A percentile compares a stretch with the other conserved stretches of the same genome.
Evolutionary conservation across 2,113 vertebrate species (phyloP).

Genomic region (Caloenas nicobarica): DNA sequence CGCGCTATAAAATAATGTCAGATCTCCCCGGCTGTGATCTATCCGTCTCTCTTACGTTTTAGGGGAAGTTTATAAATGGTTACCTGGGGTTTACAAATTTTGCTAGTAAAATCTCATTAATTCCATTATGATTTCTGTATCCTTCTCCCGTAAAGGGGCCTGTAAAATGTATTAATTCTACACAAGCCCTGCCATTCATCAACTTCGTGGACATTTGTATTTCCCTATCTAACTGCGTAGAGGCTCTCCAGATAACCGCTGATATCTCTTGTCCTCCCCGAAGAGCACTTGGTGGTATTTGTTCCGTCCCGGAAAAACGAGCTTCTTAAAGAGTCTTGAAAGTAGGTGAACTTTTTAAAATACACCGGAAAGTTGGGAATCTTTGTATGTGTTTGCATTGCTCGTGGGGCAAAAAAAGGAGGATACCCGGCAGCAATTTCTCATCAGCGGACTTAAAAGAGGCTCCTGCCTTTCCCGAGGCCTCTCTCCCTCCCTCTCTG

Average conservation of each 20-base stretch:
- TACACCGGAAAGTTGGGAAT: not conserved
- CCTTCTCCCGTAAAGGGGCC: constrained; percentile 26
- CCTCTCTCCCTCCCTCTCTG: constrained; percentile 2
- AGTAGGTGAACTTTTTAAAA: not conserved
- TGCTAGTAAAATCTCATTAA: constrained; percentile 47
- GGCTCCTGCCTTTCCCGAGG: constrained; percentile 33
- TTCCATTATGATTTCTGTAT: constrained; percentile 48
- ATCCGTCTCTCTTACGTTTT: not conserved
- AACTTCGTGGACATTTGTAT: not conserved
- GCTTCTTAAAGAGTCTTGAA: not conserved
- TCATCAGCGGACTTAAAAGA: constrained; percentile 9
- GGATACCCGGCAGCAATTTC: not conserved
- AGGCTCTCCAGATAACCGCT: constrained; percentile 33
- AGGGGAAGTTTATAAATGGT: constrained; percentile 32
- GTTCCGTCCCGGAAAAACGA: not conserved
- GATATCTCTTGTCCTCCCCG: not conserved
- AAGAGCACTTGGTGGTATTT: constrained; percentile 11
- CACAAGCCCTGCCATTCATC: constrained; percentile 38
- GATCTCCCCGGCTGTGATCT: constrained; percentile 37
- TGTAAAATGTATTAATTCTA: constrained; percentile 20
- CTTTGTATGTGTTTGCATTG: constrained; percentile 1
- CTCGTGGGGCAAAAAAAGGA: not conserved
- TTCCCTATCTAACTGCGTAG: constrained; percentile 8
- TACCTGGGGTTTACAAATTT: constrained; percentile 59
- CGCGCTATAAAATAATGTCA: constrained; percentile 47